These are phyloP conservation scores for Coturnix japonica DNA, from an alignment of 2,113 vertebrate species.

Conservation along the genomic window DNA sequence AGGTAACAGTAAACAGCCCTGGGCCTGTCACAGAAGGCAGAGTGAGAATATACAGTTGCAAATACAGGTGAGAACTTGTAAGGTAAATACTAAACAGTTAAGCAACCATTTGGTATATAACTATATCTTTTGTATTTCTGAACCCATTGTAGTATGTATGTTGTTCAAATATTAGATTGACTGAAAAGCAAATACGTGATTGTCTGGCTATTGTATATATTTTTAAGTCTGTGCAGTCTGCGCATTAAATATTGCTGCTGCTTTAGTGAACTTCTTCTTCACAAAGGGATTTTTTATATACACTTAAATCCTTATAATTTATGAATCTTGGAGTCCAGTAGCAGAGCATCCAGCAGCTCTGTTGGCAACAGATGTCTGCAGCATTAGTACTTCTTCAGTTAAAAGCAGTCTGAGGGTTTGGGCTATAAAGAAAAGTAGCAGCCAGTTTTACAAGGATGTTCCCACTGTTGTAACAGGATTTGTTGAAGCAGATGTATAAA, in stretches of 20 bases:
- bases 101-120: neutral
- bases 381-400: neutral
- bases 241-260: neutral
- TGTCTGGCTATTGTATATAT: neutral
- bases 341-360: neutral
- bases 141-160: neutral
- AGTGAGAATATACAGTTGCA: conserved; percentile 89
- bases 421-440: neutral
- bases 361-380: neutral
- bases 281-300: neutral
- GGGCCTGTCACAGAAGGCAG: conserved; percentile 70
- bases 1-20: conserved; percentile 72
- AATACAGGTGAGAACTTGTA: conserved; percentile 82
- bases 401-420: neutral
- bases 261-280: neutral
- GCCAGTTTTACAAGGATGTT: neutral
- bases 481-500: neutral
- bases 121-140: neutral
- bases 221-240: neutral
- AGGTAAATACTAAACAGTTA: neutral
- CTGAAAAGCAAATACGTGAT: neutral
- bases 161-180: neutral
- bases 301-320: neutral
- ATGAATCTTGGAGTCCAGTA: neutral
- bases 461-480: neutral